phyloP scores from a whole-genome alignment of 1,140 invertebrate species.

The Anoplophora glabripennis region DNA sequence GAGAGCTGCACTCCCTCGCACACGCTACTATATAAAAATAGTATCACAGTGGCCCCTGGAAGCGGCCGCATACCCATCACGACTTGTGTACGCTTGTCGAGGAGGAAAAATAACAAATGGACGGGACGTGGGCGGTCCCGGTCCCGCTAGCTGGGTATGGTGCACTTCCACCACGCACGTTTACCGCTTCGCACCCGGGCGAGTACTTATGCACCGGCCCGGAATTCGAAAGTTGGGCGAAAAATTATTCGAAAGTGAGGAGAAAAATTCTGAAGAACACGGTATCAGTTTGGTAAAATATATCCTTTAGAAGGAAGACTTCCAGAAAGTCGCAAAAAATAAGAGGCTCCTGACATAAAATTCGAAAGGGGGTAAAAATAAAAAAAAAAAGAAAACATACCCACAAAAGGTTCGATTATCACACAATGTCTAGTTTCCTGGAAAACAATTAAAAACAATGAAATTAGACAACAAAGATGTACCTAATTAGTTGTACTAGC shows the following conservation, averaged over 20 bases:
- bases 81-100: slow-evolving; percentile 17
- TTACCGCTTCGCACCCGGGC: slow-evolving; percentile 16
- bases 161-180: slow-evolving; percentile 13
- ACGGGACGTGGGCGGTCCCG: neutral
- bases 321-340: too few species aligned
- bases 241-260: too few species aligned
- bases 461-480: too few species aligned
- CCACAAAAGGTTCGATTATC: neutral
- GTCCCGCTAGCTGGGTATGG: slow-evolving; percentile 14
- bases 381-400: neutral
- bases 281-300: too few species aligned
- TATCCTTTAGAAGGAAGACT: too few species aligned
- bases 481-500: too few species aligned
- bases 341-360: too few species aligned
- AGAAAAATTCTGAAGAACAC: too few species aligned
- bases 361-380: neutral
- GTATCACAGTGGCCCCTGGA: slow-evolving; percentile 31
- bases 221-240: neutral
- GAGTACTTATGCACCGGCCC: slow-evolving; percentile 6
- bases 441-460: too few species aligned
- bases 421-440: neutral
- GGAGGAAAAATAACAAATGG: slow-evolving; percentile 8
- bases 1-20: slow-evolving; percentile 27
- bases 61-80: slow-evolving; percentile 24
- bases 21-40: slow-evolving; percentile 28